phyloP scores from a whole-genome alignment of 2,113 vertebrate genomes.

The Empidonax traillii region DNA sequence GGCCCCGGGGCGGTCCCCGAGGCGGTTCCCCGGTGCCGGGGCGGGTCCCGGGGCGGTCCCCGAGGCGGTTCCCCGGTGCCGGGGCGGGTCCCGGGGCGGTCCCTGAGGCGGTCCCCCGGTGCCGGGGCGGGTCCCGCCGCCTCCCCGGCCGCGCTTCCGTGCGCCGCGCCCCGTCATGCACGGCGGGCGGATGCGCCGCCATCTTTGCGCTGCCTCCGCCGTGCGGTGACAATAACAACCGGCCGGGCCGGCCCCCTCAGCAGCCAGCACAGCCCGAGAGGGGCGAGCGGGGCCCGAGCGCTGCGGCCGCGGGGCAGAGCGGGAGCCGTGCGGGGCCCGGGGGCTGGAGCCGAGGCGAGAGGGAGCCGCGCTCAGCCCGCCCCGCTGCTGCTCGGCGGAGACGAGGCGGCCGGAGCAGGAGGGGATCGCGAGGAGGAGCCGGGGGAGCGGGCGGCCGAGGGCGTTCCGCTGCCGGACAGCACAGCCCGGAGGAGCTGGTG shows the following conservation, averaged over 20 bases:
- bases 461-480: not conserved
- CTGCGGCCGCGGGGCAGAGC: not conserved
- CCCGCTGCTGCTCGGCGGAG: slow-evolving; percentile 18
- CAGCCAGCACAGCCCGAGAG: not conserved
- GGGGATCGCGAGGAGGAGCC: not conserved
- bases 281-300: not conserved
- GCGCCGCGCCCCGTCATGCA: slow-evolving; percentile 46
- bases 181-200: slow-evolving; percentile 60
- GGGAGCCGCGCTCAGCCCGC: not conserved
- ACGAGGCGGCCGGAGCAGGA: slow-evolving; percentile 21
- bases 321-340: not conserved
- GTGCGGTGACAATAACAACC: slow-evolving; percentile 68
- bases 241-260: slow-evolving; percentile 17
- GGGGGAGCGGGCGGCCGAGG: not conserved
- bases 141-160: not conserved
- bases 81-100: not conserved
- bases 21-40: too few relatives aligned
- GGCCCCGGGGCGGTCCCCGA: too few relatives aligned
- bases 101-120: too few relatives aligned
- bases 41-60: too few relatives aligned
- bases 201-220: slow-evolving; percentile 51
- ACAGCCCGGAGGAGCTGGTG: not conserved
- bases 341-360: not conserved
- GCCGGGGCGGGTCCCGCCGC: not conserved
- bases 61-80: too few relatives aligned